Evolutionary conservation across 2,113 vertebrate genomes (phyloP).

Genomic region (Blennius ocellaris): DNA sequence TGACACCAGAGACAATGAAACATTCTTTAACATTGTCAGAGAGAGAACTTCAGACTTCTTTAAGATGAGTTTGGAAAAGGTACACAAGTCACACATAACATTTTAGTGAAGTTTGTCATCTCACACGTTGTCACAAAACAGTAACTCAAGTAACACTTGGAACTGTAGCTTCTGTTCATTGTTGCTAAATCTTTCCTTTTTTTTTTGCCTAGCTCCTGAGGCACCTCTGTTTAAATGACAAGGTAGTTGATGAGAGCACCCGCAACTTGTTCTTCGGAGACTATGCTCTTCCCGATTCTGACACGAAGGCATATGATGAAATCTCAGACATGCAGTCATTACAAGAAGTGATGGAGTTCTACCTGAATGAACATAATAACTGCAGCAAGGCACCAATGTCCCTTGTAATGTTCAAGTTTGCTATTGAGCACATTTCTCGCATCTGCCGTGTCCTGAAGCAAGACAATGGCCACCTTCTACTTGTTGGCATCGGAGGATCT

Average conservation of each 20-base stretch:
- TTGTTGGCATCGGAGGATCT: constrained; percentile 91
- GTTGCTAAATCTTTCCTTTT: neutral
- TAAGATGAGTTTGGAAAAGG: constrained; percentile 89
- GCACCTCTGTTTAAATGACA: constrained; percentile 86
- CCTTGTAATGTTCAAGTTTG: constrained; percentile 94
- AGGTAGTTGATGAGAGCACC: constrained; percentile 86
- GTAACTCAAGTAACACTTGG: neutral
- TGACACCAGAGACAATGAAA: constrained; percentile 85
- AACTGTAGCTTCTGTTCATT: neutral
- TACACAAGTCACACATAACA: constrained; percentile 43
- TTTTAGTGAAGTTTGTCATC: neutral
- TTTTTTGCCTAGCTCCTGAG: constrained; percentile 84
- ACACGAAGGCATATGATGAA: constrained; percentile 87
- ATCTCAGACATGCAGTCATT: constrained; percentile 88
- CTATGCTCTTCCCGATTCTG: constrained; percentile 83
- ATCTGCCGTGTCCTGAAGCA: constrained; percentile 94
- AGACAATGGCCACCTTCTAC: constrained; percentile 88
- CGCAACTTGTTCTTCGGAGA: constrained; percentile 93
- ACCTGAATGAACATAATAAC: constrained; percentile 91
- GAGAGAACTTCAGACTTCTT: constrained; percentile 87
- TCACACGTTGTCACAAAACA: neutral
- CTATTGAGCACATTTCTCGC: constrained; percentile 93
- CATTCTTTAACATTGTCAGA: constrained; percentile 90
- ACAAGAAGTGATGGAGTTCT: constrained; percentile 88
- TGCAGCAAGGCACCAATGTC: constrained; percentile 92